Evolutionary conservation across 2,888 invertebrate genomes (phyloP).

Genomic region (Melipona bicolor): DNA sequence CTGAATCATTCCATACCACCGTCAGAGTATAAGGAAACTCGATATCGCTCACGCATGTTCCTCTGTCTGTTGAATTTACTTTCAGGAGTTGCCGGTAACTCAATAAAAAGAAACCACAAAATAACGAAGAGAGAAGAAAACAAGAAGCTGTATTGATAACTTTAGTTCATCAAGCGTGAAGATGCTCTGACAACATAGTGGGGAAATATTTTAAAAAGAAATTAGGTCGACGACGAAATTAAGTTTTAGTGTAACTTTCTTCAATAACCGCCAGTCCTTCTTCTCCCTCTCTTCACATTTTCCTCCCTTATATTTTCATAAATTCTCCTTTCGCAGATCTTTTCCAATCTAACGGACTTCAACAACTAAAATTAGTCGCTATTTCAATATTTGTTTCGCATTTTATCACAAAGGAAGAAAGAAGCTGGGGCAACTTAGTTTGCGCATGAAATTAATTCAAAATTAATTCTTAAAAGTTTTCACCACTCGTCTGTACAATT

Average conservation of each 20-base stretch:
- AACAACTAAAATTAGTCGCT: neutral
- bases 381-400: neutral
- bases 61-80: neutral
- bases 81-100: neutral
- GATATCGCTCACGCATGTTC: neutral
- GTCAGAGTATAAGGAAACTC: neutral
- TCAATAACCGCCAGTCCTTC: neutral
- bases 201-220: conserved; percentile 15
- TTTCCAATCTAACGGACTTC: neutral
- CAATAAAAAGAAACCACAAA: conserved; percentile 1
- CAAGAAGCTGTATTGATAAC: neutral
- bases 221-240: conserved; percentile 15
- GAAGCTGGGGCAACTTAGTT: neutral
- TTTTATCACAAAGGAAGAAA: neutral
- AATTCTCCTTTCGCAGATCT: neutral
- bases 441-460: neutral
- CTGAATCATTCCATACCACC: neutral
- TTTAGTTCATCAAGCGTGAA: neutral
- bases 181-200: neutral
- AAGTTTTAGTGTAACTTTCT: conserved; percentile 15
- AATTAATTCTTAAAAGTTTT: neutral
- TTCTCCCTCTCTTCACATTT: neutral
- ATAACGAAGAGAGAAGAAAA: neutral
- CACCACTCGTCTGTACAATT: neutral
- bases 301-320: neutral